Base-by-base conservation (phyloP, 2,888 invertebrate species). In the Vannuccia rotundouncinata region DNA sequence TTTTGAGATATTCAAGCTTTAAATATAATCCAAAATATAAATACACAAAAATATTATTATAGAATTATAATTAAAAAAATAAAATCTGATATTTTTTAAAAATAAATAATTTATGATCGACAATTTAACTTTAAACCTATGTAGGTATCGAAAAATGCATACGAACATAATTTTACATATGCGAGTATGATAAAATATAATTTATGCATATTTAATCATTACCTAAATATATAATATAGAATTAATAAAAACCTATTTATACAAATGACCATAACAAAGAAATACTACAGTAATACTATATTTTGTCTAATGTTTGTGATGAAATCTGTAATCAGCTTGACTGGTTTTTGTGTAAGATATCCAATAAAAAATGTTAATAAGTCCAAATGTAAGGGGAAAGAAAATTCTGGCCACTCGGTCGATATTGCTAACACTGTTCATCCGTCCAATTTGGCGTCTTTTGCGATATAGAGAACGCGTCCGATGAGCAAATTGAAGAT, bases 331-430 rank as follows among this genome's bases (percentile, higher is more conserved):
- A 5, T 22, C 73, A 13, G 73, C 73, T 22, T 73, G 73, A 22
- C 29, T 28, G 2, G 73, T 73, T 22, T 28, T 73, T 5, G 29
- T 73, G 73, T 77, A 77, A 31, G 77, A 45, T 25, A 77, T 10
- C 77, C 77, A 77, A 66, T 77, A 77, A 31, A 77, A 74, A 22
- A 77, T 1, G 27, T 77, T 29, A 17, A 77, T 31, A 0, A 31
- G 22, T 1, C 22, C 60, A 31, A 77, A 77, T 22, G 77, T 30
- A 2, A 66, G 28, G 1, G 77, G 77, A 29, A 77, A 77, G n/a
- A 77, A 22, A 10, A 77, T 27, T 31, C 60, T 29, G 1, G 77
- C 1, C 28, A 77, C 30, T 2, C 30, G 29, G 13, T 77, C 77
- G 45, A 77, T 77, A 27, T 27, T 1, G 27, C 45, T 59, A 1